These are phyloP conservation scores for Eclectus roratus DNA, from an alignment of 2,113 vertebrate species.

Conservation along the genomic window DNA sequence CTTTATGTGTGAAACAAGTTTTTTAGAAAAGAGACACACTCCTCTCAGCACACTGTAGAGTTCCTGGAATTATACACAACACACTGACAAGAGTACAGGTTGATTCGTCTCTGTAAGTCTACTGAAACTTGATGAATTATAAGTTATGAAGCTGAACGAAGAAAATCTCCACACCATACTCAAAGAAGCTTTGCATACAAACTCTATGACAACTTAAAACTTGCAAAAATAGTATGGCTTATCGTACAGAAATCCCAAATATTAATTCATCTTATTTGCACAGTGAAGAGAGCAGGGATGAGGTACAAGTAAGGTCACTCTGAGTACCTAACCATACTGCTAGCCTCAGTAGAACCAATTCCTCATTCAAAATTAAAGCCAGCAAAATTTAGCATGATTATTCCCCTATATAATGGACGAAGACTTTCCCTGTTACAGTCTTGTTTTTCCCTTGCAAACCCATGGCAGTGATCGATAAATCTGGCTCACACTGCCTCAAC, in stretches of 20 bases:
- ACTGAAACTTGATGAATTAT: background rate
- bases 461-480: background rate
- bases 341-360: background rate
- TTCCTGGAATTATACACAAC: background rate
- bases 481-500: background rate
- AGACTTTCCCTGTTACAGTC: background rate
- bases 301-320: background rate
- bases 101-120: background rate
- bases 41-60: background rate
- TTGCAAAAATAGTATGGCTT: rapidly evolving
- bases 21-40: background rate
- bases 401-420: background rate
- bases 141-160: background rate
- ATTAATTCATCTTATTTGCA: background rate
- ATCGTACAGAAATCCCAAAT: background rate
- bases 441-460: background rate
- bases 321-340: background rate
- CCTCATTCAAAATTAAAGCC: background rate
- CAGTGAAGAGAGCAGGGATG: background rate
- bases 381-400: background rate
- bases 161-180: background rate
- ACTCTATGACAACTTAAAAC: background rate
- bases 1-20: background rate
- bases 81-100: background rate
- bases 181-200: background rate